A percentile compares a stretch with the other conserved stretches of the same genome.
These are phyloP conservation scores for Amiota communis DNA, from an alignment of 2,888 invertebrate genomes.

Conservation along the genomic window DNA sequence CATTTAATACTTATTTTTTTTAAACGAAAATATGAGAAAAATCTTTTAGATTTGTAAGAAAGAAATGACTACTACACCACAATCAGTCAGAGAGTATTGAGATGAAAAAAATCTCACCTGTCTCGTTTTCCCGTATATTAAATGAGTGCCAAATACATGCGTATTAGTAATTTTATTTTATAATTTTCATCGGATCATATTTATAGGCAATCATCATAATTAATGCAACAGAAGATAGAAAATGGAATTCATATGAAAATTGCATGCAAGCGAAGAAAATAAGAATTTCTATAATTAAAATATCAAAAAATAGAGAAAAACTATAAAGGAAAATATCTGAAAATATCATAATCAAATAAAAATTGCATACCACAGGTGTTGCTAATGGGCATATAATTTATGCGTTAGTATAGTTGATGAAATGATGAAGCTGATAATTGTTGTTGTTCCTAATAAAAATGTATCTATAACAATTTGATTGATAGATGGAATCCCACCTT, in stretches of 20 bases:
- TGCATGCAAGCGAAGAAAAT: background rate
- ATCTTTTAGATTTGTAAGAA: slow-evolving; percentile 20
- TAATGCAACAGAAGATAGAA: background rate
- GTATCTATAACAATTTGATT: too few species aligned
- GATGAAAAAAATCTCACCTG: background rate
- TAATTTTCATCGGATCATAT: slow-evolving; percentile 11
- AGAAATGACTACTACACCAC: slow-evolving; percentile 1
- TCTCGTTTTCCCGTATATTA: background rate
- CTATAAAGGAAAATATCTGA: background rate
- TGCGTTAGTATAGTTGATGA: too few species aligned
- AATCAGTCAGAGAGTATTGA: background rate
- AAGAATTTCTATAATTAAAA: slow-evolving; percentile 9
- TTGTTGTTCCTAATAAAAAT: too few species aligned
- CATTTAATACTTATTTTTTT: background rate
- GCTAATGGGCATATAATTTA: background rate
- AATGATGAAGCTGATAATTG: too few species aligned
- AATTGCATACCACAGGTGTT: slow-evolving; percentile 6
- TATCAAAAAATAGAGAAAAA: background rate
- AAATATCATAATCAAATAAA: background rate
- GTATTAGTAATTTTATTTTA: background rate
- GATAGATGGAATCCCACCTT: too few species aligned
- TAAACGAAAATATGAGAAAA: background rate
- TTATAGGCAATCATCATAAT: background rate
- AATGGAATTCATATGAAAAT: background rate
- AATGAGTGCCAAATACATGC: slow-evolving; percentile 6